A percentile compares a stretch with the other conserved stretches of the same genome.
These are phyloP conservation scores for Acromyrmex heyeri DNA, from an alignment of 1,140 invertebrate genomes.

Conservation along the genomic window DNA sequence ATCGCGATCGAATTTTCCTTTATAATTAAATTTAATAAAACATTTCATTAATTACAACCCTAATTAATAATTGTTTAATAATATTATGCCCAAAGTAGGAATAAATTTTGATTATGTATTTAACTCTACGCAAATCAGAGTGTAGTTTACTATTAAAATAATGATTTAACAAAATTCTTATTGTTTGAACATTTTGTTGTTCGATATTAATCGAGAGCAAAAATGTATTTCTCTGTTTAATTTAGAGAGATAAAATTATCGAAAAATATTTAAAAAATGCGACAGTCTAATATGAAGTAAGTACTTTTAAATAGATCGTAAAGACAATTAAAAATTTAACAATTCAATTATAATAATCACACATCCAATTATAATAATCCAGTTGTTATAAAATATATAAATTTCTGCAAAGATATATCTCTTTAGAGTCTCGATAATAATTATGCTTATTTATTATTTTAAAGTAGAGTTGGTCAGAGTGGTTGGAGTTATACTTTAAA, in stretches of 20 bases:
- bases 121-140: constrained; percentile 17
- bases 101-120: constrained; percentile 36
- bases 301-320: not conserved
- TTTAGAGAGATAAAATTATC: not conserved
- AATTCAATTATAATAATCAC: not conserved
- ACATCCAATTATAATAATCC: not conserved
- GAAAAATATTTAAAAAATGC: not conserved
- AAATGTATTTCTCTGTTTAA: not conserved
- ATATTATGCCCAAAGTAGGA: not conserved
- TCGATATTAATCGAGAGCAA: not conserved
- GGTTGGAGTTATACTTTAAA: constrained; percentile 9
- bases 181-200: not conserved
- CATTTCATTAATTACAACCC: not conserved
- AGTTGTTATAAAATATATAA: not conserved
- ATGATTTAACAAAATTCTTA: not conserved
- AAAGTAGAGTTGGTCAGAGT: not conserved
- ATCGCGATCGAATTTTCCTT: constrained; percentile 6
- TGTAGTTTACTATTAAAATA: constrained; percentile 20
- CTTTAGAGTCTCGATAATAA: not conserved
- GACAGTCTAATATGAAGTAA: not conserved
- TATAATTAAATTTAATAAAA: constrained; percentile 40
- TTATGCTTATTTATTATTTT: not conserved
- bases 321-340: not conserved
- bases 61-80: constrained; percentile 47
- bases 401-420: not conserved